Percentiles rank a stretch among this genome's conserved stretches.
phyloP scores from a whole-genome alignment of 2,113 vertebrate genomes.

The Isurus oxyrinchus region DNA sequence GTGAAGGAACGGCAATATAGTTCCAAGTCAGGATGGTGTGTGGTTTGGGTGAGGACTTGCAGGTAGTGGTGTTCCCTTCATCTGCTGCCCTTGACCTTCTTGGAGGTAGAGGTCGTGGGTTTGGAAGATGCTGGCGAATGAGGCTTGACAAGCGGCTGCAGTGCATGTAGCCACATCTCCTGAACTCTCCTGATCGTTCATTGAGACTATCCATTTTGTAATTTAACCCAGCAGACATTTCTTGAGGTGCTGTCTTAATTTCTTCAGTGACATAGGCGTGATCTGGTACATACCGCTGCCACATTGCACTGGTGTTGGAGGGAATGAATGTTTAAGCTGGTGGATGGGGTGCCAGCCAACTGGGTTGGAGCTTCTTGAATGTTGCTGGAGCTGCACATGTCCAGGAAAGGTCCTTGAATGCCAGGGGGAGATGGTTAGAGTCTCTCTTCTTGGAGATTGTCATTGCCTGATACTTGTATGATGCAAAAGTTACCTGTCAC shows the following conservation, averaged over 20 bases:
- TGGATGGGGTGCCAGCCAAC: neutral
- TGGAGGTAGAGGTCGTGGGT: neutral
- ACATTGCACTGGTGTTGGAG: neutral
- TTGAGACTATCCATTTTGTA: neutral
- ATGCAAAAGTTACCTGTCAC: too few relatives aligned
- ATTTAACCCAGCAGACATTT: neutral
- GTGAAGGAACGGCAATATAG: neutral
- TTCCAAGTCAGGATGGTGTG: neutral
- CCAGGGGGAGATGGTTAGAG: too few relatives aligned
- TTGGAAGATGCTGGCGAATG: neutral
- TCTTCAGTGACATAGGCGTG: neutral
- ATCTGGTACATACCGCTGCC: neutral
- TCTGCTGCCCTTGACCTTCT: neutral
- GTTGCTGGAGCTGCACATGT: too few relatives aligned
- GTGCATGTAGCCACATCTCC: neutral
- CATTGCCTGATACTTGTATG: too few relatives aligned
- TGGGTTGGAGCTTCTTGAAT: neutral
- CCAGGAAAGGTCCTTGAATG: too few relatives aligned
- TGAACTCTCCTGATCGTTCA: neutral
- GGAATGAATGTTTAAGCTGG: neutral
- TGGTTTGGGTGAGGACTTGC: neutral
- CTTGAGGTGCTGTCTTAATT: neutral
- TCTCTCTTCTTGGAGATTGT: too few relatives aligned
- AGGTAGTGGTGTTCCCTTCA: neutral
- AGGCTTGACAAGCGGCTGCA: neutral